Base-by-base conservation (phyloP, 2,888 invertebrate genomes). In the Isotomurus palustris region DNA sequence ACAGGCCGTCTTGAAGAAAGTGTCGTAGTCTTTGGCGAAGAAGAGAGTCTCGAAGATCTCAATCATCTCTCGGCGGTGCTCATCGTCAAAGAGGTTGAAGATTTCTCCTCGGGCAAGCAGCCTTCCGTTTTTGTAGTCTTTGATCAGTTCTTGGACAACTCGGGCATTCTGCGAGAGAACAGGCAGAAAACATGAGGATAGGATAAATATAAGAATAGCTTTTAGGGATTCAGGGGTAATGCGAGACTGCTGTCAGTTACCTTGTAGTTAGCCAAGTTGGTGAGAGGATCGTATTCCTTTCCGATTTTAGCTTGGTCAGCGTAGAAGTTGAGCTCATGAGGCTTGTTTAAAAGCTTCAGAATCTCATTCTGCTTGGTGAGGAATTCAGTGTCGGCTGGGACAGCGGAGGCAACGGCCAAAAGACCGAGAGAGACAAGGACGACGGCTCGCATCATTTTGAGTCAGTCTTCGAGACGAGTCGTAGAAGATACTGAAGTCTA, bases 1-100 rank as follows among this genome's bases (percentile, higher is more conserved):
- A 85, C 76, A 65, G 66, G 72, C 71, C 38, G 68, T 68, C 28
- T 60, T 57, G 54, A 54, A 54, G 62, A 71, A 66, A 24, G 63
- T 56, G 12, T 67, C 65, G 58, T 62, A 67, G 59, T 68, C 67
- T 12, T 62, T 58, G 53, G 64, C 59, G 22, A 62, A 58, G 21
- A 62, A 56, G 43, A 71, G 62, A 24, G 58, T 59, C 35, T 71
- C 66, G 49, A 68, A 64, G 14, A 71, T 56, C 47, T 62, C 53
- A 22, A 71, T 63, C 56, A 69, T 69, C 53, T 71, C 61, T 25
- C 53, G 38, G 5, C 71, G 58, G 43, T 70, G 64, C 5, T 47
- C 40, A 2, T 50, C 24, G 29, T 70, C 52, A 60, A 71, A 71
- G 54, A 71, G 62, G 41, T 66, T 70, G 67, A 71, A 71, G 56